phyloP scores from a whole-genome alignment of 2,888 invertebrate genomes.

The Dolichomitus sp. region DNA sequence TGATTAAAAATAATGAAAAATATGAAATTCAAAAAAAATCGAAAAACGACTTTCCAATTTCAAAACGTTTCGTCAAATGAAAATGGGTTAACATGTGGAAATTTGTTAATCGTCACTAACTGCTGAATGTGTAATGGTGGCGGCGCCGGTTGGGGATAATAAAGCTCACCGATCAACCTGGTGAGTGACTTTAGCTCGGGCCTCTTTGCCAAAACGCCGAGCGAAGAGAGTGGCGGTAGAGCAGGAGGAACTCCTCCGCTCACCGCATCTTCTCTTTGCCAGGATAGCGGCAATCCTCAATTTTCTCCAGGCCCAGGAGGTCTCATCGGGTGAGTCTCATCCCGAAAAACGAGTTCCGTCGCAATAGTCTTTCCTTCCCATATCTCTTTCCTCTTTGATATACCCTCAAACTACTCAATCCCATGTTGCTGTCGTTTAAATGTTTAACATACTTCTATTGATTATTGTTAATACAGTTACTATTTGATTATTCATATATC shows the following conservation, averaged over 20 bases:
- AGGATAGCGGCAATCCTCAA: conserved; percentile 84
- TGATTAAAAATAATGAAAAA: no score
- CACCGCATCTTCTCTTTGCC: conserved; percentile 87
- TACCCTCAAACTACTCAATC: background rate
- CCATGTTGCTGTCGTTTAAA: conserved; percentile 51
- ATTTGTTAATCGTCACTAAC: conserved; percentile 73
- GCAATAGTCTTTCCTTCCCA: conserved; percentile 63
- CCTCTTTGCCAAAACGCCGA: conserved; percentile 97
- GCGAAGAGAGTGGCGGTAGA: conserved; percentile 92
- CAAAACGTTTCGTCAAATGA: conserved; percentile 10
- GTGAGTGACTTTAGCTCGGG: conserved; percentile 98
- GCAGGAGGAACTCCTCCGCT: conserved; percentile 89
- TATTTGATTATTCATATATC: conserved; percentile 17
- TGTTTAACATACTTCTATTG: conserved; percentile 22
- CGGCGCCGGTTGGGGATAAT: conserved; percentile 67
- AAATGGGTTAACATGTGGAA: conserved; percentile 53
- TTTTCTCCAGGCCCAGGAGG: conserved; percentile 84
- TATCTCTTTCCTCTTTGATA: conserved; percentile 9
- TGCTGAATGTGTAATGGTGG: conserved; percentile 81
- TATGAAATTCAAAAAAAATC: no score
- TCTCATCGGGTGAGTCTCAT: conserved; percentile 84
- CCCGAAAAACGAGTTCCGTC: conserved; percentile 75
- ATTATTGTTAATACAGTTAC: conserved; percentile 19
- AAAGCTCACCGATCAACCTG: conserved; percentile 97
- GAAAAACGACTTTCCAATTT: background rate